Evolutionary conservation across 1,140 invertebrate species (phyloP).

Genomic region (Helicorthomorpha holstii): DNA sequence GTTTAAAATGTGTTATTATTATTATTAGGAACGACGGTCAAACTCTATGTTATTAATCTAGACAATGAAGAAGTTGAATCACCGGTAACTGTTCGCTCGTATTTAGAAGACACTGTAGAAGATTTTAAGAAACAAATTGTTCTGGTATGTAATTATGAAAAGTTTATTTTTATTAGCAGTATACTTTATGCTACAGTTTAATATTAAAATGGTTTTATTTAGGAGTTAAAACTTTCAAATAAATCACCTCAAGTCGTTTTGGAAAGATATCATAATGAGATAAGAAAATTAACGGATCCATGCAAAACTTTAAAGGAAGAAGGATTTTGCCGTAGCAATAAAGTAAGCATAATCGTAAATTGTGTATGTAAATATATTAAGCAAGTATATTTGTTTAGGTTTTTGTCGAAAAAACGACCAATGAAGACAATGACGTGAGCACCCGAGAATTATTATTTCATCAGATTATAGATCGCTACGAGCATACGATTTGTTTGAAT

Average conservation of each 20-base stretch:
- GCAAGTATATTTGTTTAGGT: background rate
- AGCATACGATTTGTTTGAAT: conserved; percentile 39
- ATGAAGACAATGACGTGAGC: background rate
- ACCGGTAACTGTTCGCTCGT: conserved; percentile 39
- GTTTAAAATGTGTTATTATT: conserved; percentile 5
- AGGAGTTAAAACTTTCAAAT: background rate
- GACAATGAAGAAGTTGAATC: conserved; percentile 40
- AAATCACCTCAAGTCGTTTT: conserved; percentile 25
- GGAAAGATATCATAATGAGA: conserved; percentile 31
- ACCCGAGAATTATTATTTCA: background rate
- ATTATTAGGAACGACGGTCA: conserved; percentile 35
- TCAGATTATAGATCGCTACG: conserved; percentile 33
- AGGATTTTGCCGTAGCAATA: conserved; percentile 33
- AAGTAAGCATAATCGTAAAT: conserved; percentile 21
- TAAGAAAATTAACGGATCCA: conserved; percentile 30
- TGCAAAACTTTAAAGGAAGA: conserved; percentile 30
- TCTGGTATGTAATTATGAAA: too few species aligned
- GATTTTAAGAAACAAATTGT: conserved; percentile 38
- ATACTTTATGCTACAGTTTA: too few species aligned
- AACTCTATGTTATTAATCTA: conserved; percentile 43
- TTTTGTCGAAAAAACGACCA: background rate
- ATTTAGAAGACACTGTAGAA: conserved; percentile 35
- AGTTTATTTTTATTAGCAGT: too few species aligned
- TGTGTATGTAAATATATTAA: too few species aligned
- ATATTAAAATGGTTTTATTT: background rate